These are phyloP conservation scores for Caenorhabditis uteleia DNA, from an alignment of 2,888 invertebrate species.

Conservation along the genomic window DNA sequence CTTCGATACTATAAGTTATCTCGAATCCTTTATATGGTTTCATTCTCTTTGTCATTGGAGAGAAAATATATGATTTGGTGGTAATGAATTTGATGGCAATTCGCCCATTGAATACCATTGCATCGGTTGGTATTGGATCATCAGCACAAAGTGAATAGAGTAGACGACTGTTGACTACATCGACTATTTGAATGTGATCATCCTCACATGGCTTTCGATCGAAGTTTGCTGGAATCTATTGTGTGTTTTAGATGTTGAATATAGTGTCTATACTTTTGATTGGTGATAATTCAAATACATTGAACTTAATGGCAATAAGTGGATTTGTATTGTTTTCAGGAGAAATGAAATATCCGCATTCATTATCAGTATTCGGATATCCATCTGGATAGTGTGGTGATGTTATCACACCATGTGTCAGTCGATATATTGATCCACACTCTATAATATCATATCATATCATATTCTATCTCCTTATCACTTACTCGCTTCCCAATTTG, in stretches of 20 bases:
- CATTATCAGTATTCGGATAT: slow-evolving; percentile 58
- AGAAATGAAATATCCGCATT: slow-evolving; percentile 61
- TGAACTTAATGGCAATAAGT: slow-evolving; percentile 28
- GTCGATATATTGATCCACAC: slow-evolving; percentile 55
- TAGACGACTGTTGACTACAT: slow-evolving; percentile 36
- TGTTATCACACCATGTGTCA: slow-evolving; percentile 60
- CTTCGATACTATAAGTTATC: slow-evolving; percentile 57
- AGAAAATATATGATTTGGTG: slow-evolving; percentile 40
- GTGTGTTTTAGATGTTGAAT: not conserved
- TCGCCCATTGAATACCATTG: slow-evolving; percentile 56
- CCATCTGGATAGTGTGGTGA: slow-evolving; percentile 65
- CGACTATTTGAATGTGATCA: slow-evolving; percentile 63
- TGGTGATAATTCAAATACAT: slow-evolving; percentile 24
- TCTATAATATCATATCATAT: slow-evolving; percentile 19
- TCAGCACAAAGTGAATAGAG: slow-evolving; percentile 50
- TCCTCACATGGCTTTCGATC: slow-evolving; percentile 49
- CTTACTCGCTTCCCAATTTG: slow-evolving; percentile 60
- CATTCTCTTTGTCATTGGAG: not conserved
- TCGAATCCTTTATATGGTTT: slow-evolving; percentile 60
- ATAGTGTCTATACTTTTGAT: slow-evolving; percentile 4
- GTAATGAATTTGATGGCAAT: slow-evolving; percentile 55
- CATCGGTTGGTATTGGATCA: slow-evolving; percentile 17
- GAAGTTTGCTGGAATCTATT: slow-evolving; percentile 15
- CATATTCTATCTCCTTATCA: not conserved
- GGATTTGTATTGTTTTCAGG: slow-evolving; percentile 38